phyloP scores from a whole-genome alignment of 1,140 invertebrate genomes.

The Aphelenchoides avenae region DNA sequence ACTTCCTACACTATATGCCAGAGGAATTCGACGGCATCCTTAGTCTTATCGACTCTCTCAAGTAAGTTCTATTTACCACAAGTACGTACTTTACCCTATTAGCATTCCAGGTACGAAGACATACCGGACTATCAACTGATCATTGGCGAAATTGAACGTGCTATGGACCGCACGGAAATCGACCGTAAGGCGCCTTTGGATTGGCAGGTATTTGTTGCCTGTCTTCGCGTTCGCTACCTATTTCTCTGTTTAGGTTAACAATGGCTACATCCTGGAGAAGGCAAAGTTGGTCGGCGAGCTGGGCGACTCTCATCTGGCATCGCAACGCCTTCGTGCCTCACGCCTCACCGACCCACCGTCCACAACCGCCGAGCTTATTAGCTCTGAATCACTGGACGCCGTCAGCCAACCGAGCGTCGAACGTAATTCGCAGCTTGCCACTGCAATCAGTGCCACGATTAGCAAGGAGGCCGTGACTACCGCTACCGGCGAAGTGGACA shows the following conservation, averaged over 20 bases:
- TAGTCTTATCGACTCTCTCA: constrained; percentile 19
- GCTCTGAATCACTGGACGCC: no score
- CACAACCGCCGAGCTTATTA: no score
- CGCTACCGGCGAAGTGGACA: no score
- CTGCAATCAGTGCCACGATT: no score
- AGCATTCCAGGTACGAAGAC: constrained; percentile 32
- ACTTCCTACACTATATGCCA: constrained; percentile 32
- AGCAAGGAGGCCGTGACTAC: no score
- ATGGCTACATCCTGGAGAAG: constrained; percentile 28
- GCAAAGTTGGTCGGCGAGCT: constrained; percentile 39
- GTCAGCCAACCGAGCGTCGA: no score
- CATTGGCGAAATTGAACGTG: constrained; percentile 10
- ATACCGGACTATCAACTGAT: constrained; percentile 33
- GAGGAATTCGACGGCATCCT: constrained; percentile 36
- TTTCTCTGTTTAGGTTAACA: constrained; percentile 29
- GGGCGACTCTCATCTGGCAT: constrained; percentile 37
- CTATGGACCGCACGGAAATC: constrained; percentile 23
- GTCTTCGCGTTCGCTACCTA: constrained; percentile 27
- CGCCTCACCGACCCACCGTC: no score
- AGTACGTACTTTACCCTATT: no score
- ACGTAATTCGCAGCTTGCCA: no score
- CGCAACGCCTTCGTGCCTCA: constrained; percentile 22
- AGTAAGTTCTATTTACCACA: no score
- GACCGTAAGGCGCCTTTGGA: constrained; percentile 33
- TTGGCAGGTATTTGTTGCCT: constrained; percentile 30